These are phyloP conservation scores for Sebastes miniatus DNA, from an alignment of 2,797 vertebrate genomes.

Conservation along the genomic window DNA sequence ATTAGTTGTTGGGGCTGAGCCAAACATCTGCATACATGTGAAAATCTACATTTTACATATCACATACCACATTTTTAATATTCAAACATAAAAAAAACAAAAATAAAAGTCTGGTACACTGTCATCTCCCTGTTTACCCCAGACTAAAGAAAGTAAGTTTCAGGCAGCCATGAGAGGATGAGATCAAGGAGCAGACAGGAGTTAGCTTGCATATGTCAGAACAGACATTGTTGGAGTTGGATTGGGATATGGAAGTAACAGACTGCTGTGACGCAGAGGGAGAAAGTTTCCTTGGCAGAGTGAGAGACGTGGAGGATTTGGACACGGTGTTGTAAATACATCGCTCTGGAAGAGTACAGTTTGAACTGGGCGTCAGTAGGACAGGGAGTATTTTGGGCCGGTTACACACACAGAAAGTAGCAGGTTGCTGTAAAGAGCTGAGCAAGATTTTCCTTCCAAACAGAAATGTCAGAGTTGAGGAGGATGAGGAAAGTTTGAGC, in stretches of 20 bases:
- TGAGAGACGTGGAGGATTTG: slow-evolving; percentile 15
- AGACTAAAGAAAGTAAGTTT: background rate
- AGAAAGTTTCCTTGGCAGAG: slow-evolving; percentile 56
- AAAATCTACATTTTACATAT: background rate
- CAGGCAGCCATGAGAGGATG: slow-evolving; percentile 12
- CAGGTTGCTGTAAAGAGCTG: slow-evolving; percentile 46
- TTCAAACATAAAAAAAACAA: background rate
- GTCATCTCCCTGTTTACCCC: slow-evolving; percentile 14
- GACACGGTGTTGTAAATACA: slow-evolving; percentile 39
- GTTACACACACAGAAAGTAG: slow-evolving; percentile 37
- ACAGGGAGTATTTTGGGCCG: slow-evolving; percentile 51
- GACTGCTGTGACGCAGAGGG: slow-evolving; percentile 47
- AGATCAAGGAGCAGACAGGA: slow-evolving; percentile 44
- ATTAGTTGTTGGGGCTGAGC: background rate
- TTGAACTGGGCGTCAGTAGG: slow-evolving; percentile 51
- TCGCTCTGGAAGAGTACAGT: slow-evolving; percentile 21
- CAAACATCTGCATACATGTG: background rate
- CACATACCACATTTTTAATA: background rate
- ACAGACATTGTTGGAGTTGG: slow-evolving; percentile 41
- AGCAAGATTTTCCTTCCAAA: slow-evolving; percentile 53
- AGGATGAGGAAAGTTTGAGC: slow-evolving; percentile 22
- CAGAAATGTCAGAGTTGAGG: slow-evolving; percentile 18
- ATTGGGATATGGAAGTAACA: slow-evolving; percentile 57
- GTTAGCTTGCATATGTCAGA: slow-evolving; percentile 27
- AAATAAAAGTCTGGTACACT: slow-evolving; percentile 1